Evolutionary conservation across 2,113 vertebrate species (phyloP), one percentile per base, ranked within the genome.

Genomic region (Pelecanus crispus): DNA sequence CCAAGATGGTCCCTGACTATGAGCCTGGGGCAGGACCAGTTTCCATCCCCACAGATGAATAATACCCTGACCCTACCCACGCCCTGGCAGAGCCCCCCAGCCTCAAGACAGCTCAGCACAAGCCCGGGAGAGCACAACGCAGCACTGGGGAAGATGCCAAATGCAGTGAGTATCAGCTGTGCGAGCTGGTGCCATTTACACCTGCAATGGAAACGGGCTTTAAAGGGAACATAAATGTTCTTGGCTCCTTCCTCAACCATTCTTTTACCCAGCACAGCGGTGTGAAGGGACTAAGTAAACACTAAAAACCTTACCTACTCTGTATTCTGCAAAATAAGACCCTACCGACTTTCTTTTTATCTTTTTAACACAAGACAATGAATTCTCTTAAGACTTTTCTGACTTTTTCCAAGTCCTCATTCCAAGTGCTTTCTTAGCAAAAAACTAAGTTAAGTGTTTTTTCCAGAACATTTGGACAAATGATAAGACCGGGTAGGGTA

Each of bases 301-400:
- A 81, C 16, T 84, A 62, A 86, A 87, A 87, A 26, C 36, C 65
- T 74, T 79, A 82, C 49, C 74, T 89, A 65, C 28, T 73, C 56
- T 93, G 34, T 82, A 87, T 94, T 81, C 81, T 93, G 81, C 62
- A 94, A 92, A 95, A 53, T 50, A 81, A 88, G 62, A 91, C 40
- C 24, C 36, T 72, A 81, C 40, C 36, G 59, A 81, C 50, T 80
- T 84, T 36, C 62, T 89, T 87, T 75, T 93, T 44, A 92, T 90
- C 84, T 67, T 92, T 95, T 80, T 77, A 80, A 94, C 44, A 81
- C 40, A 86, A 80, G 77, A 55, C 18, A 18, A 24, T 0, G 10
- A 94, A 95, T 85, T 83, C 94, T 95, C 93, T 72, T 63, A 92
- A 87, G 96, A 71, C 34, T 55, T 85, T 68, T 81, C 38, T 63